phyloP scores from a whole-genome alignment of 1,140 invertebrate genomes.

The Ganaspis sp. region DNA sequence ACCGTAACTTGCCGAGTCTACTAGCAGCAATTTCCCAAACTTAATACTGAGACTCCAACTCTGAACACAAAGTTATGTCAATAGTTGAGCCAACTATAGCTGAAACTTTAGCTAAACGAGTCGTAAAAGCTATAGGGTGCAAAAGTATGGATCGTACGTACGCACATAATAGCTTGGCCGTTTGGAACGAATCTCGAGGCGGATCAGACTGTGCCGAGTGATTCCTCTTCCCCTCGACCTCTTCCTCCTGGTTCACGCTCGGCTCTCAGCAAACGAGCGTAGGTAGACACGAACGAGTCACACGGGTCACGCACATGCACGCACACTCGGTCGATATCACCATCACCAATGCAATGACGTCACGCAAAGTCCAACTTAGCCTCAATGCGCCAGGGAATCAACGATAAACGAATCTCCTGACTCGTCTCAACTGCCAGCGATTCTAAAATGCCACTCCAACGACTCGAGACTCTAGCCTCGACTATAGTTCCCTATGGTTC shows the following conservation, averaged over 20 bases:
- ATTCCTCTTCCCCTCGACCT: constrained; percentile 35
- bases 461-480: neutral
- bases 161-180: constrained; percentile 34
- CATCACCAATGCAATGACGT: constrained; percentile 50
- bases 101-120: constrained; percentile 11
- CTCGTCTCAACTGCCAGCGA: constrained; percentile 17
- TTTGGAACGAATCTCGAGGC: constrained; percentile 50
- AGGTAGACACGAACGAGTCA: constrained; percentile 45
- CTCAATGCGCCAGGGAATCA: constrained; percentile 46
- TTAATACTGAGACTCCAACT: neutral
- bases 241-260: constrained; percentile 17
- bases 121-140: constrained; percentile 22
- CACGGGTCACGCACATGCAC: constrained; percentile 45
- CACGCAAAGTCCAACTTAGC: constrained; percentile 57
- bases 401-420: constrained; percentile 29
- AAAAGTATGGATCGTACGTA: constrained; percentile 28
- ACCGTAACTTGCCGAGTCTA: too few species aligned
- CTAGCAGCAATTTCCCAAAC: neutral
- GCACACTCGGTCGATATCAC: constrained; percentile 54
- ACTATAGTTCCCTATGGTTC: neutral
- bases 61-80: neutral
- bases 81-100: neutral
- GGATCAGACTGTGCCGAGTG: constrained; percentile 53
- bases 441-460: neutral
- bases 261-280: constrained; percentile 34